These are phyloP conservation scores for Cephus sareptanus DNA, from an alignment of 2,888 invertebrate species.

Conservation along the genomic window DNA sequence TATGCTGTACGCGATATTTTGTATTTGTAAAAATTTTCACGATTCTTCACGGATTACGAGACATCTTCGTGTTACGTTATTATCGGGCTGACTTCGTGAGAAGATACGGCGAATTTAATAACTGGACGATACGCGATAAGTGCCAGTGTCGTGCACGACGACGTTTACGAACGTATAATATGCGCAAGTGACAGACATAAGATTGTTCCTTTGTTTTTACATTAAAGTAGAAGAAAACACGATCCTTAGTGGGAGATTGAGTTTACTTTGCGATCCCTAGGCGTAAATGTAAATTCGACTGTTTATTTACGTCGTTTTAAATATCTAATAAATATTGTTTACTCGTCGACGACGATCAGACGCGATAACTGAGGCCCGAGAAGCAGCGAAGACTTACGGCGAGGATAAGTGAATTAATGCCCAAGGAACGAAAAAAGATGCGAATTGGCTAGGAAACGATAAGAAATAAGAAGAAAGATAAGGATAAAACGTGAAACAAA, in stretches of 20 bases:
- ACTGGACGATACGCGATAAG: not conserved
- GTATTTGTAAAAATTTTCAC: not conserved
- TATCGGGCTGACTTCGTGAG: not conserved
- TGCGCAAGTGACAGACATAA: conserved; percentile 13
- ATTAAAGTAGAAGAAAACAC: not conserved
- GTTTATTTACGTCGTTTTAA: not conserved
- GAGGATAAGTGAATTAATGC: conserved; percentile 35
- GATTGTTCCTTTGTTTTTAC: not conserved
- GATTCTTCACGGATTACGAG: conserved; percentile 9
- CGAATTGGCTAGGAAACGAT: conserved; percentile 14
- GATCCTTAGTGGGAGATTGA: not conserved
- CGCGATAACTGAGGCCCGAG: not conserved
- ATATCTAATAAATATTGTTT: not conserved
- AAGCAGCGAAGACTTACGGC: conserved; percentile 27
- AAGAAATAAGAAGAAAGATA: not conserved
- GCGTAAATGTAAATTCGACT: not conserved
- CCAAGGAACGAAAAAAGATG: conserved; percentile 19
- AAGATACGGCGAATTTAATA: not conserved
- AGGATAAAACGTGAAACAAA: not conserved
- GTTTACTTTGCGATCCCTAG: not conserved
- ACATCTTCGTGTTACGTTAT: conserved; percentile 2
- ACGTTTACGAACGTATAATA: conserved; percentile 16
- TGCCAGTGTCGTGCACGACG: not conserved
- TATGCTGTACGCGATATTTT: not conserved
- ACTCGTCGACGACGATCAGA: not conserved